Percentiles rank a stretch among this genome's conserved stretches.
Evolutionary conservation across 2,797 vertebrate genomes (phyloP).

Genomic region (Sebastes vulpes): DNA sequence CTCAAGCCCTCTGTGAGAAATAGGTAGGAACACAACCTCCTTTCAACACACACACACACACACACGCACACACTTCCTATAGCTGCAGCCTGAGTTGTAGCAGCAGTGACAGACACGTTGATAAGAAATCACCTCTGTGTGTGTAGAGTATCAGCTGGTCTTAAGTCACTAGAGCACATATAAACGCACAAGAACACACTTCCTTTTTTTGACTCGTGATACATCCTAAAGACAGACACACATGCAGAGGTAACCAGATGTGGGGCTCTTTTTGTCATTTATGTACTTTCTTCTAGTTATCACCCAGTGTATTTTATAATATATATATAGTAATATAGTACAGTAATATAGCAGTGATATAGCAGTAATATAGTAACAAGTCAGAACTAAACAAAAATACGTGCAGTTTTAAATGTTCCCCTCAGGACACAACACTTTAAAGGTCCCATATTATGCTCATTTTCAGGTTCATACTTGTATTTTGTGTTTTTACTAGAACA

Average conservation of each 20-base stretch:
- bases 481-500: no score
- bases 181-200: background rate
- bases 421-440: background rate
- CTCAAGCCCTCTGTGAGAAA: slow-evolving; percentile 46
- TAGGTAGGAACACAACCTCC: slow-evolving; percentile 65
- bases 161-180: background rate
- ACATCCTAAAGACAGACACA: background rate
- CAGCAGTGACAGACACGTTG: background rate
- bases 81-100: background rate
- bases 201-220: background rate
- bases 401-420: background rate
- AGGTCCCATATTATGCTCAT: no score
- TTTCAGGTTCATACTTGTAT: no score
- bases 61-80: background rate
- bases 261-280: no score
- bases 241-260: background rate
- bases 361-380: background rate
- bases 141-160: background rate
- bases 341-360: background rate
- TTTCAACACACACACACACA: slow-evolving; percentile 24
- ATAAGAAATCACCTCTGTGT: slow-evolving; percentile 36
- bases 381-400: background rate
- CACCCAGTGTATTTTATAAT: background rate
- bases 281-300: background rate
- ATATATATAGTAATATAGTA: background rate